phyloP scores from a whole-genome alignment of 2,888 invertebrate species.

The Dysmachus trigonus region DNA sequence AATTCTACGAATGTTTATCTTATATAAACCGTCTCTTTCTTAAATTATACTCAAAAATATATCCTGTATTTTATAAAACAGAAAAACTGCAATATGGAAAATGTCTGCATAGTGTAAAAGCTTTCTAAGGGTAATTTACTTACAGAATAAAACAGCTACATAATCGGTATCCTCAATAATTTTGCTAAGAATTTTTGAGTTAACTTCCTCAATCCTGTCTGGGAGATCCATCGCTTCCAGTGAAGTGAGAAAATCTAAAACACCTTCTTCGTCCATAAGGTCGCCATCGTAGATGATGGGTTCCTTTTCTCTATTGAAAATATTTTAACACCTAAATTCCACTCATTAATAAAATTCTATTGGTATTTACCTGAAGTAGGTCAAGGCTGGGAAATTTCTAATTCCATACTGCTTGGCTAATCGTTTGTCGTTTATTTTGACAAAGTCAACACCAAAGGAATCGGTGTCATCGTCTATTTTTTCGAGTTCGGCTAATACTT shows the following conservation, averaged over 20 bases:
- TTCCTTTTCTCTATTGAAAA: constrained; percentile 80
- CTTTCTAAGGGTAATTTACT: constrained; percentile 66
- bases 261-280: constrained; percentile 93
- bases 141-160: constrained; percentile 93
- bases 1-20: background rate
- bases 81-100: background rate
- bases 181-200: constrained; percentile 86
- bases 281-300: constrained; percentile 97
- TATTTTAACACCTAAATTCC: background rate
- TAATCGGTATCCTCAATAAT: constrained; percentile 92
- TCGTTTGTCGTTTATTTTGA: constrained; percentile 95
- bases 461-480: constrained; percentile 96
- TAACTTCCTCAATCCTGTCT: constrained; percentile 95
- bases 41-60: constrained; percentile 1
- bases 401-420: constrained; percentile 96
- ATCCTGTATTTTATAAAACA: background rate
- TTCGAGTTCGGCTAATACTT: constrained; percentile 89
- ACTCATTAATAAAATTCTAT: background rate
- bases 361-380: constrained; percentile 76
- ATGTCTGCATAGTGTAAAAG: background rate
- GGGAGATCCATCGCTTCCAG: constrained; percentile 95
- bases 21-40: background rate
- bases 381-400: constrained; percentile 93
- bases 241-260: constrained; percentile 91
- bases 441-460: constrained; percentile 93